phyloP scores from a whole-genome alignment of 1,140 invertebrate species.

The Yoshiicerus persimilis region DNA sequence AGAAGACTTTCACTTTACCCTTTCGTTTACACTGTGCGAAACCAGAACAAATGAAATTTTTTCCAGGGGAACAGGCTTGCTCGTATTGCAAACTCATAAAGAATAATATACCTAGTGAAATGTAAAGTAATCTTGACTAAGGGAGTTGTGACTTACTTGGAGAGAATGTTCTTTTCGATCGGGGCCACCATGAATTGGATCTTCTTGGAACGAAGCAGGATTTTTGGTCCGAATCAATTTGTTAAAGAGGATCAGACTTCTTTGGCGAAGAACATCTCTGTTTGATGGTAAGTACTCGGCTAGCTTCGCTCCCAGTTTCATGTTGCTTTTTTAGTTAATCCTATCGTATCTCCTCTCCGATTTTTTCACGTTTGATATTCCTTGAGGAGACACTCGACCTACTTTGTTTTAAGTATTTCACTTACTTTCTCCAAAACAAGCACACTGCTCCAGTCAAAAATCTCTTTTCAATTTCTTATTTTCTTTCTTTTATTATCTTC shows the following conservation, averaged over 20 bases:
- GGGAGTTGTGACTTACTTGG: slow-evolving; percentile 25
- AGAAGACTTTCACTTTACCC: background rate
- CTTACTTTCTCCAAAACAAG: background rate
- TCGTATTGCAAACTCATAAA: background rate
- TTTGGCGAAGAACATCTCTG: slow-evolving; percentile 58
- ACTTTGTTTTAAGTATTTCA: background rate
- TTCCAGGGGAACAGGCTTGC: background rate
- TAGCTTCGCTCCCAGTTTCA: slow-evolving; percentile 39
- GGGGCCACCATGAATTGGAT: slow-evolving; percentile 45
- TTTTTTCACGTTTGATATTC: background rate
- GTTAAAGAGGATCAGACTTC: slow-evolving; percentile 68
- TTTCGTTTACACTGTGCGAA: background rate
- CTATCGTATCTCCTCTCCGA: background rate
- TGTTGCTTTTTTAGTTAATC: slow-evolving; percentile 6
- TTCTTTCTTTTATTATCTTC: no score
- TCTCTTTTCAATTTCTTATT: no score
- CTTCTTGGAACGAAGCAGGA: slow-evolving; percentile 66
- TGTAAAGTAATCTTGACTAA: background rate
- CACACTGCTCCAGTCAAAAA: background rate
- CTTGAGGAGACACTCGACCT: background rate
- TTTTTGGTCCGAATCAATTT: slow-evolving; percentile 79
- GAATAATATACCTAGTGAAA: background rate
- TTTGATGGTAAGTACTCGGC: slow-evolving; percentile 51
- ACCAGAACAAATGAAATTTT: background rate
- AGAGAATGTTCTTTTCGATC: slow-evolving; percentile 39